A percentile compares a stretch with the other conserved stretches of the same genome.
Evolutionary conservation across 2,888 invertebrate species (phyloP).

Genomic region (Nephrotoma guestfalica): DNA sequence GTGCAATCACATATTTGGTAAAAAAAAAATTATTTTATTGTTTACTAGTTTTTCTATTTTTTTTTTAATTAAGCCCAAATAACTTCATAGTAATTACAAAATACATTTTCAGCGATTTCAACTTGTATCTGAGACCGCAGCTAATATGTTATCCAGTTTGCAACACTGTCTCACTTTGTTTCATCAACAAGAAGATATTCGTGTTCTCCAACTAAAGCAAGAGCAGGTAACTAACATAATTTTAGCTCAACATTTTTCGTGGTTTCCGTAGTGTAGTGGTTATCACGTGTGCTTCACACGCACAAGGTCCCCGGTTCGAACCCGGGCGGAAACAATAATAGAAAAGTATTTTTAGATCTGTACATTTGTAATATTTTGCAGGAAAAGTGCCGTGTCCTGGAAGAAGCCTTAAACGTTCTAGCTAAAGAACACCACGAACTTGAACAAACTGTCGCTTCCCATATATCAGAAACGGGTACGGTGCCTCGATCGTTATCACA

Average conservation of each 20-base stretch:
- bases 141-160: conserved; percentile 40
- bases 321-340: conserved; percentile 30
- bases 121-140: conserved; percentile 41
- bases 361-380: conserved; percentile 9
- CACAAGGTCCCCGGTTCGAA: conserved; percentile 37
- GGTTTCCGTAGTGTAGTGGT: conserved; percentile 34
- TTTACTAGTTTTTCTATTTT: conserved; percentile 1
- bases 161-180: conserved; percentile 47
- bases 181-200: conserved; percentile 45
- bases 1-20: conserved; percentile 13
- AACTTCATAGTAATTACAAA: neutral
- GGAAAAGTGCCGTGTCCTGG: conserved; percentile 48
- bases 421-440: conserved; percentile 52
- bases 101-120: conserved; percentile 25
- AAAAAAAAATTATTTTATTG: conserved; percentile 9
- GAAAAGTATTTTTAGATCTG: conserved; percentile 7
- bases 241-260: neutral
- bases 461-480: conserved; percentile 29
- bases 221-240: conserved; percentile 11
- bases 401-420: conserved; percentile 49
- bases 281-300: conserved; percentile 37
- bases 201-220: conserved; percentile 20
- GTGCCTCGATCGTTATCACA: conserved; percentile 13
- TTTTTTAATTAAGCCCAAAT: neutral
- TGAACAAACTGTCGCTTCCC: conserved; percentile 47